Evolutionary conservation across 2,113 vertebrate genomes (phyloP), one percentile per base, ranked within the genome.

Genomic region (Gasterosteus nipponicus): DNA sequence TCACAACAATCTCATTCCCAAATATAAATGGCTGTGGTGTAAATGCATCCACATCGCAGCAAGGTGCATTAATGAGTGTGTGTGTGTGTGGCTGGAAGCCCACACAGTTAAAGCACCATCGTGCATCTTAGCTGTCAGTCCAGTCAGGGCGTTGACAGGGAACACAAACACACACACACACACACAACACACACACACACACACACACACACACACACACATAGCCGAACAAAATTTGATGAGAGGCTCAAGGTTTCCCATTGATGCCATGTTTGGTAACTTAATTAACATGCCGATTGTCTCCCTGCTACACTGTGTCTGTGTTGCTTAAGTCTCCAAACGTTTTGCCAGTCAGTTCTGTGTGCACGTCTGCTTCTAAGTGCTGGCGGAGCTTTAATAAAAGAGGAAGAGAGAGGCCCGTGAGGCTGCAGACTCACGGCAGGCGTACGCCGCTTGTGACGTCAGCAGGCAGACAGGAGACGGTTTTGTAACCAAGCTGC

Each of bases 331-430:
- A 19, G 54, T 73, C 56, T 57, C 8, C 3, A 1, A 49, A n/a
- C 11, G 16, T 12, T 12, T 47, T 54, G 73, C 33, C 12, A 53
- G 42, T 2, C 46, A 22, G 70, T 79, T 81, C 66, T 67, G 26
- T 59, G 78, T 77, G 67, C 61, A 4, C 44, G 47, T 78, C 57
- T 69, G 70, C 38, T 16, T 74, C 72, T 53, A 65, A 81, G 39
- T 77, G 80, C 83, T 86, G 70, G 72, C 26, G 75, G 88, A 88
- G 87, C 82, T 79, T 18, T 68, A 72, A 70, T 60, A 73, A 89
- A 90, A 90, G 89, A 86, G 87, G 89, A 91, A 93, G 86, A 90
- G 88, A 82, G 82, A 87, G 81, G 29, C 86, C 80, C n/a, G 81
- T 77, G 77, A 77, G 57, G 62, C 78, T 61, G n/a, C 85, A 86